These are phyloP conservation scores for Sebastes minor DNA, from an alignment of 2,797 vertebrate genomes.

Conservation along the genomic window DNA sequence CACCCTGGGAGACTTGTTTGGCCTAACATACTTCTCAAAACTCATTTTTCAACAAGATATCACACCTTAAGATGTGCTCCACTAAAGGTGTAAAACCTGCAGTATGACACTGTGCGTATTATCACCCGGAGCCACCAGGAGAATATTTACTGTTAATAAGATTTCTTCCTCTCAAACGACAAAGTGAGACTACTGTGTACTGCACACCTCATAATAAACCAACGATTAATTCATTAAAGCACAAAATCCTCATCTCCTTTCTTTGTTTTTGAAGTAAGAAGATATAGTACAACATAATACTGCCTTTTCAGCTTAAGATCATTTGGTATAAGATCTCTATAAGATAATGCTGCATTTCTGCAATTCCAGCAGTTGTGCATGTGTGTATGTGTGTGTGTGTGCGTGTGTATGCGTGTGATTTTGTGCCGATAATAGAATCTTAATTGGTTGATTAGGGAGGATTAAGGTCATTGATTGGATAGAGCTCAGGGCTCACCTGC, in stretches of 20 bases:
- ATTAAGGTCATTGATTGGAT: constrained; percentile 80
- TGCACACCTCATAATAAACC: not conserved
- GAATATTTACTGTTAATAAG: not conserved
- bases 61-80: not conserved
- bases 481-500: constrained; percentile 74
- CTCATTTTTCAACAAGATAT: not conserved
- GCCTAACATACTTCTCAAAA: not conserved
- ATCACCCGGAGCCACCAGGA: not conserved
- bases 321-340: not conserved
- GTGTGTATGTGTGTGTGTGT: not conserved
- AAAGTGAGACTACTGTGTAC: not conserved
- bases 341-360: constrained; percentile 16
- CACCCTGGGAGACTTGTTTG: not conserved
- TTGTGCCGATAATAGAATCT: constrained; percentile 72
- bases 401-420: constrained; percentile 18
- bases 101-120: not conserved
- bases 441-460: constrained; percentile 78
- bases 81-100: not conserved
- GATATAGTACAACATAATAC: not conserved
- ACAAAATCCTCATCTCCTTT: not conserved
- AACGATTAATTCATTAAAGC: not conserved
- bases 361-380: not conserved
- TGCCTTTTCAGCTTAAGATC: not conserved
- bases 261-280: not conserved
- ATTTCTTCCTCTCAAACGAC: constrained; percentile 1